phyloP scores from a whole-genome alignment of 2,888 invertebrate species.

The Yponomeuta malinellus region DNA sequence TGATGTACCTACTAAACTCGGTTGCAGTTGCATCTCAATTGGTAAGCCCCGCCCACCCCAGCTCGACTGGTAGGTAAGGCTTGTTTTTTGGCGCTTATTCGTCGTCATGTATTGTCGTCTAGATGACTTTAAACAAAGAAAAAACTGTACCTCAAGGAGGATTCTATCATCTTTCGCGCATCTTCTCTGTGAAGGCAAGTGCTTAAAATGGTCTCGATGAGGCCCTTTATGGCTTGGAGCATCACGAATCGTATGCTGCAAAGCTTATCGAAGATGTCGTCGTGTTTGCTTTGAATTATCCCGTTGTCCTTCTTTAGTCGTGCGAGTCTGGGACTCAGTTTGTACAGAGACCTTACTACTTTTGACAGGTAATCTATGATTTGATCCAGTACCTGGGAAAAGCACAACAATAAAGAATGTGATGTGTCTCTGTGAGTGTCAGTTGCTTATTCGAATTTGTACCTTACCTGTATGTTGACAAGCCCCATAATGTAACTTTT shows the following conservation, averaged over 20 bases:
- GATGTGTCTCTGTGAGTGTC: not conserved
- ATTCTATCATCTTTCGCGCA: constrained; percentile 72
- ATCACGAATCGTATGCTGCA: constrained; percentile 74
- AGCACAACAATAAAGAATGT: constrained; percentile 17
- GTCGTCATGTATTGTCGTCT: too few relatives aligned
- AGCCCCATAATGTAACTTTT: constrained; percentile 66
- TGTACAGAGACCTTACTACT: constrained; percentile 70
- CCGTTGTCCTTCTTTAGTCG: constrained; percentile 60
- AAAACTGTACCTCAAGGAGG: constrained; percentile 68
- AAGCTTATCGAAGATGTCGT: constrained; percentile 68
- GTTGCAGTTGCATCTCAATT: too few relatives aligned
- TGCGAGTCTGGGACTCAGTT: constrained; percentile 67
- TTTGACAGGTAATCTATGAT: constrained; percentile 71
- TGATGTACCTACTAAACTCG: too few relatives aligned
- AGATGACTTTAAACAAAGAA: not conserved
- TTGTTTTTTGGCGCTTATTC: too few relatives aligned
- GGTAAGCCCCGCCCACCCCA: too few relatives aligned
- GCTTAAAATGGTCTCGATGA: constrained; percentile 70
- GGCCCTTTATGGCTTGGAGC: constrained; percentile 69
- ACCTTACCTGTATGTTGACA: constrained; percentile 67
- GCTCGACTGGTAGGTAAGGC: too few relatives aligned
- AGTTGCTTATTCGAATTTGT: too few relatives aligned
- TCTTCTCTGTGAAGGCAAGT: constrained; percentile 75
- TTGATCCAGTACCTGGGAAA: constrained; percentile 75
- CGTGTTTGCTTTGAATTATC: constrained; percentile 61